Percentiles rank a stretch among this genome's conserved stretches.
Evolutionary conservation across 2,113 vertebrate genomes (phyloP).

Genomic region (Peucedramus taeniatus): DNA sequence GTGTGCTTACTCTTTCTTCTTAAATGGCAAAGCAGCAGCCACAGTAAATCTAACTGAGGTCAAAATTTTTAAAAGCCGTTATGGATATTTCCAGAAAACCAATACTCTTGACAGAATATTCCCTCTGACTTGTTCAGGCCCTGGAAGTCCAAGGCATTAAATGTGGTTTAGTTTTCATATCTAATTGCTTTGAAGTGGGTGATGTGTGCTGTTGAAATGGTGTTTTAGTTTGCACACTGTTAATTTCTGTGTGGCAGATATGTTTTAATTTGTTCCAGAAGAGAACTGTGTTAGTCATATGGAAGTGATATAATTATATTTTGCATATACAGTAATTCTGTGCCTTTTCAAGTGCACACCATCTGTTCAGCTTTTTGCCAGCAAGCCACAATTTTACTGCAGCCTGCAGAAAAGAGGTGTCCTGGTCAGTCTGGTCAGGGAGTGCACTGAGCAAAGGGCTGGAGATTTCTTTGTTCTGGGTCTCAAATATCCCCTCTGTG

Average conservation of each 20-base stretch:
- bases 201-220: slow-evolving; percentile 38
- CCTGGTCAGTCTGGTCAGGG: not conserved
- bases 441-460: not conserved
- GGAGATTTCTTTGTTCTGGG: not conserved
- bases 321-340: slow-evolving; percentile 53
- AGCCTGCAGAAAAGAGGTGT: not conserved
- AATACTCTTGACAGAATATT: not conserved
- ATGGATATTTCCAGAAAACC: not conserved
- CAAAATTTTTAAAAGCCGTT: not conserved
- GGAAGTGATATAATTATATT: slow-evolving; percentile 60
- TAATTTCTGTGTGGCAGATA: slow-evolving; percentile 55
- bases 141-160: not conserved
- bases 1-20: not conserved
- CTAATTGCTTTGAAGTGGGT: slow-evolving; percentile 50
- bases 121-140: not conserved
- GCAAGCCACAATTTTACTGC: slow-evolving; percentile 28
- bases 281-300: slow-evolving; percentile 40
- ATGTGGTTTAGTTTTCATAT: slow-evolving; percentile 47
- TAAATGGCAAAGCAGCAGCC: not conserved
- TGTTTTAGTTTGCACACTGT: slow-evolving; percentile 49
- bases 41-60: not conserved
- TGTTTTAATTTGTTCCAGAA: slow-evolving; percentile 55
- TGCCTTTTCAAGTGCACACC: slow-evolving; percentile 44
- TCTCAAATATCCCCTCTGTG: not conserved
- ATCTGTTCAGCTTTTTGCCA: slow-evolving; percentile 55